Evolutionary conservation across 2,888 invertebrate genomes (phyloP), one percentile per base, ranked within the genome.

Genomic region (Leucozona laternaria): DNA sequence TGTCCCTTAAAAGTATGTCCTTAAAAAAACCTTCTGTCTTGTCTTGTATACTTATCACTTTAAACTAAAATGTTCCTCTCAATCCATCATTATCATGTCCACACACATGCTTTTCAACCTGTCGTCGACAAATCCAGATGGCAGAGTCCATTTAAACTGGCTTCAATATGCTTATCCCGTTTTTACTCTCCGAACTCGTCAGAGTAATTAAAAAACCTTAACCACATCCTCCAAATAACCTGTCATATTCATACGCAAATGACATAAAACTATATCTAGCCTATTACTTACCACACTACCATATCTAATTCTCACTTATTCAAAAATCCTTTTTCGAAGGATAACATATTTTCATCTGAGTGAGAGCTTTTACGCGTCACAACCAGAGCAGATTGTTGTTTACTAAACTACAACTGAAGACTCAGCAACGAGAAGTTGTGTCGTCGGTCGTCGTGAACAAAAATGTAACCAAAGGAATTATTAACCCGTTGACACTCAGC

Each of bases 401-500:
- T 62, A 50, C 55, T 57, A 50, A 60, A 58, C 68, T 75, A 57
- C 17, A 57, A 5, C 55, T 58, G 20, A 20, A 37, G 13, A 37
- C 45, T 31, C 58, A 66, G n/a, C 57, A 66, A 57, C 43, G 17
- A 60, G 60, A 11, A 45, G 45, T 13, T 17, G 45, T 45, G 28
- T n/a, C 4, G 43, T 43, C 50, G 20, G 20, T 53, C 40, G 57
- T 71, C 34, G 45, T 58, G 45, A 73, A 62, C 81, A 85, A 73
- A 66, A 85, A 77, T 81, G 68, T 62, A 73, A 81, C 81, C 81
- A 58, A 77, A 75, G 78, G 86, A 86, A 86, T 86, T 86, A 82
- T 86, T 82, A 86, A 86, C 86, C 86, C 86, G 82, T 86, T 86
- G 82, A 86, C 86, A 86, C 71, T 79, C 82, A 86, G 77, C 81